Base-by-base conservation (phyloP, 2,888 invertebrate species). In the Uropetala carovei region DNA sequence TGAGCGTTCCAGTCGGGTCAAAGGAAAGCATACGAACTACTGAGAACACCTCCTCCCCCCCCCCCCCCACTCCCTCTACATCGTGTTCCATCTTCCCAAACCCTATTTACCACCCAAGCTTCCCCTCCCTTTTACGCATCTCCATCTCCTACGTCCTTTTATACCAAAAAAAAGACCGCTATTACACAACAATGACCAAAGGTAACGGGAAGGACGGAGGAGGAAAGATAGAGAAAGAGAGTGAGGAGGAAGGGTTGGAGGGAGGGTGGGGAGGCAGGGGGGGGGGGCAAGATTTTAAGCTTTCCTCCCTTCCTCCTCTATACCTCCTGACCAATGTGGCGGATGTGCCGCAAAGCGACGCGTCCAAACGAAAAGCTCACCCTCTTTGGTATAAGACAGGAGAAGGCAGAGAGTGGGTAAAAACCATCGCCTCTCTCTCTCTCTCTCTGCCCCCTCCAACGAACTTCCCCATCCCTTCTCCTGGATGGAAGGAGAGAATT, bases 1-100 rank as follows among this genome's bases (percentile, higher is more conserved):
- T 9, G 75, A 75, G 75, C 75, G 75, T 75, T 75, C 75, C 27
- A 75, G 75, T 75, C 75, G 75, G 75, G 75, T 75, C 75, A 75
- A 75, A 75, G 75, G 22, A 75, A 75, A 75, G n/a, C 75, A 75
- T 75, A 75, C 14, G 64, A 64, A 16, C 64, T 14, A 75, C 22
- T 27, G n/a, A 75, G 75, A 75, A 75, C 22, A 75, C 22, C 75
- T 22, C 22, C 75, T 22, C 75, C 18, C 68, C 68, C 75, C 75
- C 27, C 22, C 22, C 75, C 75, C 27, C n/a, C 75, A 75, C n/a
- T 27, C 22, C 75, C 75, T 75, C 75, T 75, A 22, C 0, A n/a
- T 64, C n/a, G 5, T n/a, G 43, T 43, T 3, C 43, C 1, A 43
- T 43, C 43, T 22, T 68, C 68, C 3, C 9, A 9, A 18, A 68